phyloP scores from a whole-genome alignment of 2,797 vertebrate species.

The Sebastes reedi region DNA sequence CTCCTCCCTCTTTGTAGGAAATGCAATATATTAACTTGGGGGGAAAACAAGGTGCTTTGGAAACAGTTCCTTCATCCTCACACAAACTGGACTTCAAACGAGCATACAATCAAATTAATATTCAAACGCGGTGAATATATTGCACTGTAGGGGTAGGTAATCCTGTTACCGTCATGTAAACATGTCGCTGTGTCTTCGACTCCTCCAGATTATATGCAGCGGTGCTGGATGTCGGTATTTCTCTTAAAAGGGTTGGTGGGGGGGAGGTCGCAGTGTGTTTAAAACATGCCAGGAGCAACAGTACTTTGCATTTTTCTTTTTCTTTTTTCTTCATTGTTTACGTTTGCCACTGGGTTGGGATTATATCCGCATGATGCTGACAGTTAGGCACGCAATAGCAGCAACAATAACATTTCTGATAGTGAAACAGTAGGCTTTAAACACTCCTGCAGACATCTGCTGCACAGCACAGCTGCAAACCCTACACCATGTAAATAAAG shows the following conservation, averaged over 20 bases:
- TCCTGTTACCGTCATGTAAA: constrained; percentile 61
- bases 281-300: constrained; percentile 51
- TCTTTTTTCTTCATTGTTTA: constrained; percentile 66
- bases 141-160: constrained; percentile 34
- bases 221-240: constrained; percentile 35
- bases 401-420: constrained; percentile 61
- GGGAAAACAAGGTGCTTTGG: constrained; percentile 31
- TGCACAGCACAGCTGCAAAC: constrained; percentile 53
- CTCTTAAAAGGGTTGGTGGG: constrained; percentile 17
- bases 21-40: constrained; percentile 36
- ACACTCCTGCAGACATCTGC: constrained; percentile 67
- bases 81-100: constrained; percentile 32
- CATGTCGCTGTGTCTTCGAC: constrained; percentile 26
- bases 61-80: constrained; percentile 28
- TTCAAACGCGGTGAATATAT: constrained; percentile 6
- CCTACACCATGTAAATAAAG: constrained; percentile 18
- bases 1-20: constrained; percentile 23
- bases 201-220: constrained; percentile 17
- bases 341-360: constrained; percentile 73
- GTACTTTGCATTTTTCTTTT: constrained; percentile 55
- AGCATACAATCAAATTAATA: constrained; percentile 13
- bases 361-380: constrained; percentile 72
- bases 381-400: constrained; percentile 55
- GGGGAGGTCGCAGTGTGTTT: constrained; percentile 14
- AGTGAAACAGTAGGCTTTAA: constrained; percentile 65